Evolutionary conservation across 2,113 vertebrate genomes (phyloP).

Genomic region (Poicephalus gulielmi): DNA sequence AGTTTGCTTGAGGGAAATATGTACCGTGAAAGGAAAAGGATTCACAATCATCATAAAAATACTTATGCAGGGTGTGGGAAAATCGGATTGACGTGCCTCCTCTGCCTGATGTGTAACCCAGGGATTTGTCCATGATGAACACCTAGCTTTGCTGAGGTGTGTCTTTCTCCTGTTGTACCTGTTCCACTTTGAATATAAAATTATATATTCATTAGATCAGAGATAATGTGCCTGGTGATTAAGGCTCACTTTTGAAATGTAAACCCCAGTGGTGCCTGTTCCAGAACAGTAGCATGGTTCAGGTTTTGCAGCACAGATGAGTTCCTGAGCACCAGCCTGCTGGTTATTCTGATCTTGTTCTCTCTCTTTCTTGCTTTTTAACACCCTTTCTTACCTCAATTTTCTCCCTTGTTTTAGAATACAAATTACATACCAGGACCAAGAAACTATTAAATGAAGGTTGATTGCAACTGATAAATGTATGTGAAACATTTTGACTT

Average conservation of each 20-base stretch:
- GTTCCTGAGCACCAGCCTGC: not conserved
- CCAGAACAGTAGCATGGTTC: constrained; percentile 31
- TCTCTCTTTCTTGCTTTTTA: not conserved
- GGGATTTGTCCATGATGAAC: not conserved
- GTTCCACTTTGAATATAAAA: constrained; percentile 47
- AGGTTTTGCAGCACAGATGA: constrained; percentile 36
- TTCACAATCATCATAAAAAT: not conserved
- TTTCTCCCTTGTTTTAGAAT: constrained; percentile 10
- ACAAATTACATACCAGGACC: constrained; percentile 17
- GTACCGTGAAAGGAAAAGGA: not conserved
- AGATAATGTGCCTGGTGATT: constrained; percentile 38
- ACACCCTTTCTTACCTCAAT: constrained; percentile 8
- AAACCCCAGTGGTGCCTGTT: constrained; percentile 2
- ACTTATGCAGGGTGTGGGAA: constrained; percentile 40
- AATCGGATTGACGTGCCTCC: not conserved
- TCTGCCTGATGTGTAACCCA: not conserved
- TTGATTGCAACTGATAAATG: constrained; percentile 46
- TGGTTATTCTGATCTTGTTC: constrained; percentile 12
- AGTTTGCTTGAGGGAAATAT: not conserved
- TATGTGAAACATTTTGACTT: constrained; percentile 59
- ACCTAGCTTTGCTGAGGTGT: constrained; percentile 12
- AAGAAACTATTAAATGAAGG: constrained; percentile 24
- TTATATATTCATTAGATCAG: constrained; percentile 58
- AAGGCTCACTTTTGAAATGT: constrained; percentile 48
- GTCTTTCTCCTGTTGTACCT: constrained; percentile 47